Evolutionary conservation across 2,797 vertebrate genomes (phyloP).

Genomic region (Falco cherrug): DNA sequence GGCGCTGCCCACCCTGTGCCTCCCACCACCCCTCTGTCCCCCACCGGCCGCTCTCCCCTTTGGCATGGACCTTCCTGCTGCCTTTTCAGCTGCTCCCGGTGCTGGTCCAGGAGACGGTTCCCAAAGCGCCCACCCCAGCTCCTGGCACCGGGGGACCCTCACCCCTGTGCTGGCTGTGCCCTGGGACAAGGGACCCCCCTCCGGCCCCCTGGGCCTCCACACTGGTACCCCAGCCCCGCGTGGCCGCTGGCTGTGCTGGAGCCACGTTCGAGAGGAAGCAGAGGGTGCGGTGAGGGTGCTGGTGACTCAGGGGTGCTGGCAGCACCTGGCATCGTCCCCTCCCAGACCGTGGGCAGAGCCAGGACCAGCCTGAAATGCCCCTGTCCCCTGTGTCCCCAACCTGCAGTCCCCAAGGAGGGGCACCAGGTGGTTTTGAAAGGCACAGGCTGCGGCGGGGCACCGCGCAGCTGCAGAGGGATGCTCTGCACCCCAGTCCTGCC

Average conservation of each 20-base stretch:
- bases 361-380: not conserved
- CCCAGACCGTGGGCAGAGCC: not conserved
- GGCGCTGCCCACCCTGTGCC: not conserved
- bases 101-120: not conserved
- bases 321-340: not conserved
- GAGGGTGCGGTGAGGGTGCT: not conserved
- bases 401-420: not conserved
- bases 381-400: not conserved
- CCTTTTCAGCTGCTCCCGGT: fast-evolving
- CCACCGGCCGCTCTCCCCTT: not conserved
- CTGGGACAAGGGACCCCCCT: not conserved
- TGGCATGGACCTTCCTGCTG: not conserved
- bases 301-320: not conserved
- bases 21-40: not conserved
- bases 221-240: not conserved
- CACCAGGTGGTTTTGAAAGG: not conserved
- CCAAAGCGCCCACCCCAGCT: not conserved
- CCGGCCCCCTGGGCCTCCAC: not conserved
- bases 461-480: not conserved
- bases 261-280: fast-evolving
- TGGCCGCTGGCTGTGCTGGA: not conserved
- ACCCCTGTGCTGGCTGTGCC: not conserved
- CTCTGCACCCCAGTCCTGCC: not conserved
- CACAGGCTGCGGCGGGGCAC: not conserved
- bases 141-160: not conserved